A percentile compares a stretch with the other conserved stretches of the same genome.
phyloP scores from a whole-genome alignment of 2,113 vertebrate genomes.

The Microtus oregoni region DNA sequence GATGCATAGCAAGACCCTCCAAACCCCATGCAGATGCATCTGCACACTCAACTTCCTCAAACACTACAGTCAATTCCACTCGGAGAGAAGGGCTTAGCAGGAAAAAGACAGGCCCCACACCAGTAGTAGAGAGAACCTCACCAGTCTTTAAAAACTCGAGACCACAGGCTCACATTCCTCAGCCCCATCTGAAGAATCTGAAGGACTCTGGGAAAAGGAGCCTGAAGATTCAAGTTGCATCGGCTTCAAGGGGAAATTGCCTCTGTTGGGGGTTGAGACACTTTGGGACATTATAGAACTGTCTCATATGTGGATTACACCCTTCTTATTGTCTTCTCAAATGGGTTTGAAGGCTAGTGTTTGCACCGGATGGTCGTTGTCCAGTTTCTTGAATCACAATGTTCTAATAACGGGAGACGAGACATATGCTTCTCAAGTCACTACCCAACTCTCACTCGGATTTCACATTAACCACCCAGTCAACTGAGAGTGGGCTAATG shows the following conservation, averaged over 20 bases:
- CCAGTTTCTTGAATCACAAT: neutral
- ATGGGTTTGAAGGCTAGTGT: neutral
- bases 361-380: neutral
- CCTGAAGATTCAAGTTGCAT: neutral
- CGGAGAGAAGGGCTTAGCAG: neutral
- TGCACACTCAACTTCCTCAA: neutral
- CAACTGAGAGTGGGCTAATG: neutral
- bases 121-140: neutral
- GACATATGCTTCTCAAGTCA: neutral
- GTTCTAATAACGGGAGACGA: neutral
- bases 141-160: neutral
- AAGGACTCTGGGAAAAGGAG: neutral
- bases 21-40: neutral
- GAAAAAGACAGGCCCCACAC: neutral
- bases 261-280: neutral
- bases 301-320: rapidly evolving
- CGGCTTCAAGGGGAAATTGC: neutral
- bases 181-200: neutral
- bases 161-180: neutral
- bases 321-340: neutral
- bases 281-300: neutral
- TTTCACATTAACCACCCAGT: neutral
- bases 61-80: neutral
- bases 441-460: neutral
- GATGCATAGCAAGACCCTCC: neutral